A percentile compares a stretch with the other conserved stretches of the same genome.
These are phyloP conservation scores for Penaeus chinensis DNA, from an alignment of 1,140 invertebrate genomes.

Conservation along the genomic window DNA sequence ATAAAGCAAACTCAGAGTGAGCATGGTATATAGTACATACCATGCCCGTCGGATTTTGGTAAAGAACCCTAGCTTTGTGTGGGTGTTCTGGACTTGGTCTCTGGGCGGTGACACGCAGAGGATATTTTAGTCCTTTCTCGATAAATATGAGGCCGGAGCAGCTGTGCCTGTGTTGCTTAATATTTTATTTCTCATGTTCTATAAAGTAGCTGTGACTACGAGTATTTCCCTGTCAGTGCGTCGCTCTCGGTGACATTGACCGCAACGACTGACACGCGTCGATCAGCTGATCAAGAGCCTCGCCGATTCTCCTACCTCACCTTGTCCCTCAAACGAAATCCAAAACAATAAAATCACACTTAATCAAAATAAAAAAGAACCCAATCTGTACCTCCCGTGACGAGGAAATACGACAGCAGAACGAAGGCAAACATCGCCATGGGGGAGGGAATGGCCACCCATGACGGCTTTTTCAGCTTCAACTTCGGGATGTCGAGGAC, in stretches of 20 bases:
- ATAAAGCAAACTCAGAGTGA: too few relatives aligned
- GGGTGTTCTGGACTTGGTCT: too few relatives aligned
- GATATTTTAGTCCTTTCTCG: too few relatives aligned
- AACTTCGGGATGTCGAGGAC: conserved; percentile 92
- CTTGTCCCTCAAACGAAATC: background rate
- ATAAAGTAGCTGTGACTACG: too few relatives aligned
- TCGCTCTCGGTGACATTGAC: background rate
- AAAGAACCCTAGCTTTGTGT: too few relatives aligned
- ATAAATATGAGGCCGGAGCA: too few relatives aligned
- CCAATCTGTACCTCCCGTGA: conserved; percentile 78
- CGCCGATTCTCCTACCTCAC: background rate
- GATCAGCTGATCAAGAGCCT: background rate
- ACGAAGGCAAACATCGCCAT: conserved; percentile 94
- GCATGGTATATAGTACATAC: too few relatives aligned
- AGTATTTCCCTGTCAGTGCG: too few relatives aligned
- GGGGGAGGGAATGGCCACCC: conserved; percentile 90
- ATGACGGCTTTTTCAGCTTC: conserved; percentile 90
- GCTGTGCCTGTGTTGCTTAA: too few relatives aligned
- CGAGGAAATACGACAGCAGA: conserved; percentile 94
- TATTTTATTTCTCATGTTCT: too few relatives aligned
- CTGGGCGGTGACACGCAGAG: too few relatives aligned
- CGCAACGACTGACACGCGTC: background rate
- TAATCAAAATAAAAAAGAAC: background rate
- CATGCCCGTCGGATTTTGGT: too few relatives aligned
- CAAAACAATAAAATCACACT: background rate